These are phyloP conservation scores for Neoaliturus tenellus DNA, from an alignment of 2,888 invertebrate species.

Conservation along the genomic window DNA sequence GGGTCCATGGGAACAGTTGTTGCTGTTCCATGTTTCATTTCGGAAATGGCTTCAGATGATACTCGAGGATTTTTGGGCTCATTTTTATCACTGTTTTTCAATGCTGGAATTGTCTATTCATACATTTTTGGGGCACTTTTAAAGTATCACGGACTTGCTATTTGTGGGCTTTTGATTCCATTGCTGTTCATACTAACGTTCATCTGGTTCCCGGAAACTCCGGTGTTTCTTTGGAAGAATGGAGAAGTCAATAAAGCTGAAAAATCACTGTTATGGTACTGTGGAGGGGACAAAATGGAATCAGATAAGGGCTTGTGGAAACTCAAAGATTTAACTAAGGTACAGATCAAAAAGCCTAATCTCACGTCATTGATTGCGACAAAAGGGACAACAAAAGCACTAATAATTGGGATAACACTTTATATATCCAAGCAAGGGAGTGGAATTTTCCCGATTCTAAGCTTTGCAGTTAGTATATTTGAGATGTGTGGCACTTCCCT, in stretches of 20 bases:
- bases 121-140: slow-evolving; percentile 74
- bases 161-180: slow-evolving; percentile 74
- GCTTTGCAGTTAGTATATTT: slow-evolving; percentile 70
- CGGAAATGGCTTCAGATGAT: slow-evolving; percentile 78
- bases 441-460: slow-evolving; percentile 73
- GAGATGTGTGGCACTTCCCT: slow-evolving; percentile 67
- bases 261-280: slow-evolving; percentile 68
- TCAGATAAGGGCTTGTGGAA: neutral
- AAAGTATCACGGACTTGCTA: slow-evolving; percentile 74
- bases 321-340: slow-evolving; percentile 45
- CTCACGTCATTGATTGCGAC: slow-evolving; percentile 70
- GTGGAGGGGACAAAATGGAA: slow-evolving; percentile 64
- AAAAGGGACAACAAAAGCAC: slow-evolving; percentile 70
- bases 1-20: slow-evolving; percentile 76
- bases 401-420: slow-evolving; percentile 71
- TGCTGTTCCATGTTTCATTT: slow-evolving; percentile 77
- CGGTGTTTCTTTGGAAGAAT: slow-evolving; percentile 74
- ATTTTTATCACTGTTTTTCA: slow-evolving; percentile 75
- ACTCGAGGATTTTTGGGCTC: slow-evolving; percentile 77
- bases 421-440: slow-evolving; percentile 72
- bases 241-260: slow-evolving; percentile 73
- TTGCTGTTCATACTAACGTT: slow-evolving; percentile 73
- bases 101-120: slow-evolving; percentile 74
- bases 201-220: slow-evolving; percentile 78
- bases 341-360: slow-evolving; percentile 58